Evolutionary conservation across 1,140 invertebrate genomes (phyloP).

Genomic region (Drosophila lacteicornis): DNA sequence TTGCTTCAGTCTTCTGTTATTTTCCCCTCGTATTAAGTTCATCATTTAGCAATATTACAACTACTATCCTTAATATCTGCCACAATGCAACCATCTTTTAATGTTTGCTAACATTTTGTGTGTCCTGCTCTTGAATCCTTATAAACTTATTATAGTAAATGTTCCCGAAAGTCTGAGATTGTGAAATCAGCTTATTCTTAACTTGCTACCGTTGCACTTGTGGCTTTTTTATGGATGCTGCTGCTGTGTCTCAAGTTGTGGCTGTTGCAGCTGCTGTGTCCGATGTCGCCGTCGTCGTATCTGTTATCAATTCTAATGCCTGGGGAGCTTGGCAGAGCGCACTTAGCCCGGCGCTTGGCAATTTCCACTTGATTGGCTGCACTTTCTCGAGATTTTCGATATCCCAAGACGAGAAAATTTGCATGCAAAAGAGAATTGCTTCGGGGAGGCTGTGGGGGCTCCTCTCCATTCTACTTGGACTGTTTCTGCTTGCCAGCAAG

Average conservation of each 20-base stretch:
- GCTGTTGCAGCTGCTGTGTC: slow-evolving; percentile 23
- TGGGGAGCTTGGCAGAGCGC: slow-evolving; percentile 38
- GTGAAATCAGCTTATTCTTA: not conserved
- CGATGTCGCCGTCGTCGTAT: slow-evolving; percentile 30
- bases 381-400: slow-evolving; percentile 80
- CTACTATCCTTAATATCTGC: too few species aligned
- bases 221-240: not conserved
- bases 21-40: too few species aligned
- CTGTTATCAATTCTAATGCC: slow-evolving; percentile 50
- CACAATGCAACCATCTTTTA: too few species aligned
- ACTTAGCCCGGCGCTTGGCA: slow-evolving; percentile 70
- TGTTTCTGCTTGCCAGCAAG: slow-evolving; percentile 9
- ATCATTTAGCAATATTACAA: not conserved
- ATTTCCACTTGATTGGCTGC: slow-evolving; percentile 84
- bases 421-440: slow-evolving; percentile 54
- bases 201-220: not conserved
- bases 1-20: not conserved
- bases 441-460: not conserved
- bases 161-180: not conserved
- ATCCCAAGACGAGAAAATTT: slow-evolving; percentile 69
- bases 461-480: not conserved
- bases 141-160: not conserved
- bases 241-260: slow-evolving; percentile 17
- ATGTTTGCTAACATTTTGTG: too few species aligned
- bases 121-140: not conserved